Base-by-base conservation (phyloP, 2,888 invertebrate species). In the Iphiclides podalirius region DNA sequence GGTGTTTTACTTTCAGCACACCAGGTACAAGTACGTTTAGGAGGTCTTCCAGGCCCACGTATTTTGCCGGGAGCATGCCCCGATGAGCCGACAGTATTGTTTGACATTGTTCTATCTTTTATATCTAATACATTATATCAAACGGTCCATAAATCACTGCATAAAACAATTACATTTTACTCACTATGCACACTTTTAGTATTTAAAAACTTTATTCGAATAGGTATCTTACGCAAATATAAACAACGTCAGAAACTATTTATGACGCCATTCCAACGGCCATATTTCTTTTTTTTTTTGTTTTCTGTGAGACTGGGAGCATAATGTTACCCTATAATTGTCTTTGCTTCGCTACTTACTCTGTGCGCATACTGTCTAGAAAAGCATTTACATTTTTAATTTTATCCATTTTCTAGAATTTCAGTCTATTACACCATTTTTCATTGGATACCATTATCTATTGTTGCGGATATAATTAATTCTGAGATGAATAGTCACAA, bases 11-110 rank as follows among this genome's bases (percentile, higher is more conserved):
- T 93, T 79, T 96, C 95, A 49, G 93, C 94, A 74, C 96, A 96
- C 96, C 96, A 96, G 13, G 95, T 95, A 79, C 96, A 96, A 55
- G 91, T 92, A 61, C 93, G 92, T 79, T 95, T 95, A 9, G 95
- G 94, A 50, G 95, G 95, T 66, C 95, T 92, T 53, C 95, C 95
- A 68, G 93, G 93, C 68, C 93, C 92, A 82, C 90, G 84, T 75
- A 90, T 82, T 84, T 91, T 91, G 76, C 90, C 89, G 86, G 88
- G 87, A 86, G 86, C 82, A 69, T 86, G 86, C 66, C 87, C 87
- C 63, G 87, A 86, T 58, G 87, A 87, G 70, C 87, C 87, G 81
- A 88, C 87, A 61, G 86, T 84, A 66, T 86, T 87, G 73, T 86
- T 87, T 72, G 87, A 82, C 87, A 87, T 87, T 64, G 66, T 83